Percentiles rank a stretch among this genome's conserved stretches.
Evolutionary conservation across 1,140 invertebrate genomes (phyloP).

Genomic region (Mesaphorura yosii): DNA sequence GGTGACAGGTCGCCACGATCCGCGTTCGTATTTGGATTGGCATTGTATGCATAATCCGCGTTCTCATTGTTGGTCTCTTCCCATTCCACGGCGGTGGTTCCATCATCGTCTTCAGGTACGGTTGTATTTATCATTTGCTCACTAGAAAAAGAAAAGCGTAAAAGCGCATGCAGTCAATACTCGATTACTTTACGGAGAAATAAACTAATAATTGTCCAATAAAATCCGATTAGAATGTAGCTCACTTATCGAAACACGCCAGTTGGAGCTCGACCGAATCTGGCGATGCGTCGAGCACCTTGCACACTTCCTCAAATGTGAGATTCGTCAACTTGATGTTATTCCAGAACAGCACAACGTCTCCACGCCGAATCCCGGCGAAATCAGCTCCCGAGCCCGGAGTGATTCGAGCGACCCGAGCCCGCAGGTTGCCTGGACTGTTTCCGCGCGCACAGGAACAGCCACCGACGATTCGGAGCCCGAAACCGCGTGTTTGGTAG

Average conservation of each 20-base stretch:
- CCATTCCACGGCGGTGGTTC: conserved; percentile 28
- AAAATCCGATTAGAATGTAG: no score
- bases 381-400: conserved; percentile 80
- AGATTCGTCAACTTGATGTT: conserved; percentile 72
- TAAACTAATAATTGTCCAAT: no score
- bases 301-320: conserved; percentile 76
- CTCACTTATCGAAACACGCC: conserved; percentile 27
- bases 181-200: background rate
- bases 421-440: conserved; percentile 48
- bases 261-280: conserved; percentile 60
- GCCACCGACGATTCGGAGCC: conserved; percentile 83
- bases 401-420: conserved; percentile 81
- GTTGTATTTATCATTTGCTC: conserved; percentile 23
- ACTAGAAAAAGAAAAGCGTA: conserved; percentile 13
- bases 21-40: no score
- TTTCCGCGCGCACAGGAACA: conserved; percentile 15
- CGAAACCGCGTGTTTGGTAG: conserved; percentile 75
- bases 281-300: conserved; percentile 67
- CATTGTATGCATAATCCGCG: no score
- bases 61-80: conserved; percentile 20
- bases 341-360: conserved; percentile 68
- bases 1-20: no score
- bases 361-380: conserved; percentile 68
- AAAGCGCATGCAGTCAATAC: conserved; percentile 1
- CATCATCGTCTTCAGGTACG: conserved; percentile 28